Evolutionary conservation across 35 echinoderm and acorn worm species (phyloP).

Genomic region (Diadema setosum): DNA sequence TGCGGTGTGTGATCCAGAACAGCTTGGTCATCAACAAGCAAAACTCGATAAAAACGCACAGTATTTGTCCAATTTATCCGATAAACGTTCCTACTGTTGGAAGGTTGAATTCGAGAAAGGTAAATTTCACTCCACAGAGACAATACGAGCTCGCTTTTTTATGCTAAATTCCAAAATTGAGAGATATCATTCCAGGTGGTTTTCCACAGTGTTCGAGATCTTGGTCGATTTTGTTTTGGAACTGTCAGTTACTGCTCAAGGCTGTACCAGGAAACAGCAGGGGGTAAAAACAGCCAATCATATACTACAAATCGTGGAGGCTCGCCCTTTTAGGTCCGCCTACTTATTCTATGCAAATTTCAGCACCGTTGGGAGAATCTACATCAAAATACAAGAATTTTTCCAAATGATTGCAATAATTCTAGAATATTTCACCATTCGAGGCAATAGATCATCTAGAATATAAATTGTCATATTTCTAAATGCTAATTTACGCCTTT

Average conservation of each 20-base stretch:
- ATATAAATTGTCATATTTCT: neutral
- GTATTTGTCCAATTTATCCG: no score
- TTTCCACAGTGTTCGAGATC: no score
- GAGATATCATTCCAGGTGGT: no score
- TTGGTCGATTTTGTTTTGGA: conserved; percentile 99
- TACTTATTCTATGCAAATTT: conserved; percentile 74
- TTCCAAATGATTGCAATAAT: neutral
- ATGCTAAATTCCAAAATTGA: no score
- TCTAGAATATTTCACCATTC: no score
- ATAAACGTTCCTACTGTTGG: no score
- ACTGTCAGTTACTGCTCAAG: conserved; percentile 87
- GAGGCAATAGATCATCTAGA: neutral
- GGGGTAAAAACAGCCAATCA: conserved; percentile 61
- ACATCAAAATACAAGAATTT: conserved; percentile 21
- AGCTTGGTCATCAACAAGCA: no score
- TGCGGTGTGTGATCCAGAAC: no score
- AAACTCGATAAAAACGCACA: no score
- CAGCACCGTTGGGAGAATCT: conserved; percentile 56
- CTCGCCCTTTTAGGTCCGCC: conserved; percentile 19
- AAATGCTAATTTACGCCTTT: neutral
- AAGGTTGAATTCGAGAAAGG: no score
- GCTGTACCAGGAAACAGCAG: conserved; percentile 62
- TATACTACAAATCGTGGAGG: neutral
- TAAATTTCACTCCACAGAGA: no score
- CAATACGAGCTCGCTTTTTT: no score